Base-by-base conservation (phyloP, 2,888 invertebrate genomes). In the Teleogryllus oceanicus region DNA sequence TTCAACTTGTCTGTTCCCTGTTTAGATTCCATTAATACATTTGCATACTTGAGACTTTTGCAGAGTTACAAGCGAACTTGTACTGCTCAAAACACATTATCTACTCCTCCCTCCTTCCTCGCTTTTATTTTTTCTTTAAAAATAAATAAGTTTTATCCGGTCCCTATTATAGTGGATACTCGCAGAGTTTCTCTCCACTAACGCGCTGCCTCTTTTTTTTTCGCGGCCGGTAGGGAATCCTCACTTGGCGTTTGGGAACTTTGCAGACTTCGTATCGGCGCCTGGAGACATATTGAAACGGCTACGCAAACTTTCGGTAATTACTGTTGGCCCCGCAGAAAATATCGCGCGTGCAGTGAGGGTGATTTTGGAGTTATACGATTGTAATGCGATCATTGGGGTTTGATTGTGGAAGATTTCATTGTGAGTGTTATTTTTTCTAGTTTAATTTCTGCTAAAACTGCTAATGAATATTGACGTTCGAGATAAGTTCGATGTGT, bases 21-120 rank as follows among this genome's bases (percentile, higher is more conserved):
- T 62, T 62, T 62, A 62, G 62, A 62, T 62, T 62, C 62, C 62
- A 62, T 62, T 62, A 62, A 62, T 62, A 62, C 62, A 62, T 62
- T 62, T 62, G 62, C 62, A 62, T 62, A 62, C 62, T 62, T 62
- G 62, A 62, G 62, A 62, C 62, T 62, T 62, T 62, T 62, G 62
- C 62, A 62, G 62, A 62, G 62, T 62, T 62, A n/a, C 62, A 18
- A n/a, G 62, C 16, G 62, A 62, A 62, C 62, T 62, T 62, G 62
- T 62, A 62, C 62, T n/a, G 62, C 62, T 62, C 62, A 62, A 62
- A 62, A 62, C 62, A 62, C 62, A 62, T 62, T 62, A 62, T 62
- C 62, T 62, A 37, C 62, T 62, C 62, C n/a, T 62, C 62, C 62
- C n/a, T 62, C 5, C 62, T 62, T n/a, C 62, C n/a, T 62, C 62